A percentile compares a stretch with the other conserved stretches of the same genome.
phyloP scores from a whole-genome alignment of 2,113 vertebrate species.

The Corythornis cristatus region DNA sequence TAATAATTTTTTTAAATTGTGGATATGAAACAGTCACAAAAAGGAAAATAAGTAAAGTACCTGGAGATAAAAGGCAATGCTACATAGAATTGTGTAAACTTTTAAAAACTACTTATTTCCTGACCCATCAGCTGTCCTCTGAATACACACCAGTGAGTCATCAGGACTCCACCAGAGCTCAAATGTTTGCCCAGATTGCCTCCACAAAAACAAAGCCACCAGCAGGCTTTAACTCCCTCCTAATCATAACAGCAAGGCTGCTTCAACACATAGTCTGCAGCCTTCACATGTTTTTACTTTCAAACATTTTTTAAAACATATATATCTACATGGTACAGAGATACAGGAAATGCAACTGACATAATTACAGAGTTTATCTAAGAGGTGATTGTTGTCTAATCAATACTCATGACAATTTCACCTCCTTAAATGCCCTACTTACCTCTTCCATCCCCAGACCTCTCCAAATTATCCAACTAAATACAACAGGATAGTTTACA shows the following conservation, averaged over 20 bases:
- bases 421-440: not conserved
- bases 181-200: not conserved
- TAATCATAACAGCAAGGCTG: not conserved
- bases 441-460: not conserved
- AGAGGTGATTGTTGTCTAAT: not conserved
- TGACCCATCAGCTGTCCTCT: not conserved
- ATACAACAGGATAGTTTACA: not conserved
- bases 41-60: not conserved
- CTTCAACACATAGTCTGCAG: not conserved
- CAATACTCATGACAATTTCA: not conserved
- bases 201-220: not conserved
- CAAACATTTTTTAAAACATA: not conserved
- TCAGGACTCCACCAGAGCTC: not conserved
- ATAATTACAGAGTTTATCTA: not conserved
- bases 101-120: not conserved
- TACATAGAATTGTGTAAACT: not conserved
- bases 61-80: not conserved
- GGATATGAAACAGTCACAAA: not conserved
- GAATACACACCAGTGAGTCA: not conserved
- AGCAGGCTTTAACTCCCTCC: not conserved
- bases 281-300: not conserved
- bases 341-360: not conserved
- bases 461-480: not conserved
- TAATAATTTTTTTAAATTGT: not conserved
- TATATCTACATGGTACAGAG: not conserved